Percentiles rank a stretch among this genome's conserved stretches.
phyloP scores from a whole-genome alignment of 64 coral and sea anemone genomes.

The Dendronephthya gigantea region DNA sequence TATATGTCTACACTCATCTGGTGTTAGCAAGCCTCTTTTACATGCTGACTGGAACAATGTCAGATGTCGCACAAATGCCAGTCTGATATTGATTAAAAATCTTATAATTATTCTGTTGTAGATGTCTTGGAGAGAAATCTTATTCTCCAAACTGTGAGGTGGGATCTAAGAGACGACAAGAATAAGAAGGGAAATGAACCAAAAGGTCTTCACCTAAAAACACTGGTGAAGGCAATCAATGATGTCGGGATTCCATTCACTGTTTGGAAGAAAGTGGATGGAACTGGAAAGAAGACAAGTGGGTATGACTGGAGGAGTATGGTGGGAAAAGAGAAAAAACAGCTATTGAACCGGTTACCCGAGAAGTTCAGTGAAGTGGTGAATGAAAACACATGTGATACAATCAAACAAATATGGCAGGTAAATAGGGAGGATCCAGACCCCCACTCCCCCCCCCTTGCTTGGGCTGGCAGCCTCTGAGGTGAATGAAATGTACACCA shows the following conservation, averaged over 20 bases:
- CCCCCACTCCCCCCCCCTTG: too few relatives aligned
- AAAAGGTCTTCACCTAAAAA: not conserved
- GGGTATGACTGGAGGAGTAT: not conserved
- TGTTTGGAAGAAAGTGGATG: not conserved
- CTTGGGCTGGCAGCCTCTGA: not conserved
- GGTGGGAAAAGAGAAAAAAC: not conserved
- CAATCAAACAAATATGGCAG: slow-evolving; percentile 12
- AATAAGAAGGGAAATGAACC: not conserved
- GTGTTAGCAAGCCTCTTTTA: not conserved
- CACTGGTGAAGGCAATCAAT: not conserved
- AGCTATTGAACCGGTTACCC: not conserved
- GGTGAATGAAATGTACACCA: not conserved
- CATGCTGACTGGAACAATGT: not conserved
- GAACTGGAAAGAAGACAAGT: not conserved
- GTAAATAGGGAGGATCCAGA: not conserved
- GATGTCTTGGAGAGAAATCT: slow-evolving; percentile 7
- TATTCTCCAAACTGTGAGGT: not conserved
- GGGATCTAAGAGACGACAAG: slow-evolving; percentile 6
- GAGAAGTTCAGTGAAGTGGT: not conserved
- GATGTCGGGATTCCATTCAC: not conserved
- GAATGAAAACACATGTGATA: not conserved
- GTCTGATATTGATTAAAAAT: not conserved
- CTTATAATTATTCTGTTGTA: not conserved
- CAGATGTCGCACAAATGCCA: too few relatives aligned
- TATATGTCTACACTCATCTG: not conserved